phyloP scores from a whole-genome alignment of 64 coral and sea anemone genomes.

The Stichodactyla mertensii region DNA sequence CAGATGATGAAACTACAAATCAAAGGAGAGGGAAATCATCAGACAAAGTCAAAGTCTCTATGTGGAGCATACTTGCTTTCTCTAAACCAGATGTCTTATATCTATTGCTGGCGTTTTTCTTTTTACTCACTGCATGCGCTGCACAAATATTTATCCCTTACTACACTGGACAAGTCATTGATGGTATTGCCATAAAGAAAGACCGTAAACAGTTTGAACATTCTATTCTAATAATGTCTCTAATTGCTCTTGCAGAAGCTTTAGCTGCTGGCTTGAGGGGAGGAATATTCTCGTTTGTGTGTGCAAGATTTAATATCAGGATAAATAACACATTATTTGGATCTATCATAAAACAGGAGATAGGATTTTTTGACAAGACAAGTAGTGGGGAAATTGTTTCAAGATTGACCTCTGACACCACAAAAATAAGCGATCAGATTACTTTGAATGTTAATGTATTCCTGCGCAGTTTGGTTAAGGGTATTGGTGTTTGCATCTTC shows the following conservation, averaged over 20 bases:
- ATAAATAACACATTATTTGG: slow-evolving; percentile 84
- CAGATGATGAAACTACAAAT: slow-evolving; percentile 26
- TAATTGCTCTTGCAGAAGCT: slow-evolving; percentile 73
- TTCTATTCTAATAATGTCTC: slow-evolving; percentile 73
- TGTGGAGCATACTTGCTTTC: slow-evolving; percentile 73
- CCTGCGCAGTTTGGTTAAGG: slow-evolving; percentile 75
- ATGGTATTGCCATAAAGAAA: slow-evolving; percentile 92
- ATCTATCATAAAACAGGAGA: slow-evolving; percentile 87
- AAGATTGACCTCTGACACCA: slow-evolving; percentile 87
- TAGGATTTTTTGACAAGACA: slow-evolving; percentile 90
- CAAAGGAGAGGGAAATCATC: slow-evolving; percentile 14
- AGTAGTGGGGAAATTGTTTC: slow-evolving; percentile 94
- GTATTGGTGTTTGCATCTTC: slow-evolving; percentile 77
- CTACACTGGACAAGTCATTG: slow-evolving; percentile 96
- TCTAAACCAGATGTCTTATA: slow-evolving; percentile 85
- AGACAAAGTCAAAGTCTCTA: slow-evolving; percentile 46
- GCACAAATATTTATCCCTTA: slow-evolving; percentile 96
- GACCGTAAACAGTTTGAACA: slow-evolving; percentile 60
- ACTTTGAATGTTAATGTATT: slow-evolving; percentile 91
- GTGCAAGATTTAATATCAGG: slow-evolving; percentile 78
- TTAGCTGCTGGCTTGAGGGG: slow-evolving; percentile 82
- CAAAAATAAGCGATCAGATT: slow-evolving; percentile 96
- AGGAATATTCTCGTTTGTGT: slow-evolving; percentile 70
- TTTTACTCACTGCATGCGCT: slow-evolving; percentile 63
- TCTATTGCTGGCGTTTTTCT: slow-evolving; percentile 66